Evolutionary conservation across 2,113 vertebrate species (phyloP).

Genomic region (Brachyhypopomus occidentalis): DNA sequence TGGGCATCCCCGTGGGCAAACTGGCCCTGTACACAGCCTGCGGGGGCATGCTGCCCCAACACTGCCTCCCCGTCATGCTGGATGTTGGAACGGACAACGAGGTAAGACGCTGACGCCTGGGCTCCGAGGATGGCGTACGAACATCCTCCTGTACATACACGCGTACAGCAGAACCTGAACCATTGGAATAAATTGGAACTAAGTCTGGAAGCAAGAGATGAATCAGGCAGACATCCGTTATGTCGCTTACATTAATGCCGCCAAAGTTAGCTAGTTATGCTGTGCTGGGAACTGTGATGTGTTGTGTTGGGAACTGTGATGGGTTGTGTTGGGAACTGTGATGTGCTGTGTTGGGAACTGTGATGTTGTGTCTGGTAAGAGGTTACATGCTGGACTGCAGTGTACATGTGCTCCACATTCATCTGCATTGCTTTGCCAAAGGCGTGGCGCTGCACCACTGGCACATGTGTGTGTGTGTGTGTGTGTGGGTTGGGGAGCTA

Average conservation of each 20-base stretch:
- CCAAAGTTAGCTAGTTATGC: no score
- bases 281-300: no score
- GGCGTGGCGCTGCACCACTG: slow-evolving; percentile 52
- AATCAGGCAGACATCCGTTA: no score
- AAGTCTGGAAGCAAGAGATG: no score
- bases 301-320: no score
- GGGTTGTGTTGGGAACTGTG: no score
- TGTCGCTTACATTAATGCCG: no score
- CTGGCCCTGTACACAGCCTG: slow-evolving; percentile 94
- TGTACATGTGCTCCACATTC: slow-evolving; percentile 30
- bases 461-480: not conserved
- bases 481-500: not conserved
- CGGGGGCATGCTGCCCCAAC: slow-evolving; percentile 87
- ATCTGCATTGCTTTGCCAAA: slow-evolving; percentile 36
- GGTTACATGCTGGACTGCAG: slow-evolving; percentile 54
- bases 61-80: slow-evolving; percentile 90
- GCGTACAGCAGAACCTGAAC: no score
- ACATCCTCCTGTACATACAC: no score
- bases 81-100: slow-evolving; percentile 97
- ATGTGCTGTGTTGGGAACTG: not conserved
- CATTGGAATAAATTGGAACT: no score
- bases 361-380: slow-evolving; percentile 6
- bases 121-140: not conserved
- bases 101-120: slow-evolving; percentile 69
- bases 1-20: slow-evolving; percentile 98